Conservation (phyloP, 2,888 invertebrate genomes). For the Abrostola triplasia region DNA sequence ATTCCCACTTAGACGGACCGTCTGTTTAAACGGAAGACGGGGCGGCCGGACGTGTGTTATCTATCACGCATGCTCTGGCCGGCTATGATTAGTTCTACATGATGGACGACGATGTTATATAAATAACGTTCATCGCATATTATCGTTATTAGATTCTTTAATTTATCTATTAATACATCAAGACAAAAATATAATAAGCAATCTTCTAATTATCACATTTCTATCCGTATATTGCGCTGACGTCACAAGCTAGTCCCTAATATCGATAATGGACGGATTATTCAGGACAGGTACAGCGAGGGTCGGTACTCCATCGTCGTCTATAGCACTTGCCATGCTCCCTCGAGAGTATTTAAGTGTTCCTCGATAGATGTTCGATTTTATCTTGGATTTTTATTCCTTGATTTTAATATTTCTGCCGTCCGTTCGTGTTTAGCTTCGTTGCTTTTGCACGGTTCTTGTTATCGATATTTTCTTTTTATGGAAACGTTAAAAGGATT, state of each 20-base stretch:
- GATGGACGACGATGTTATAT: too few species aligned
- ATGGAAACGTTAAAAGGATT: too few species aligned
- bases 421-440: background rate
- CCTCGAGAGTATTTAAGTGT: slow-evolving; percentile 17
- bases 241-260: slow-evolving; percentile 5
- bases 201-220: background rate
- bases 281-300: slow-evolving; percentile 28
- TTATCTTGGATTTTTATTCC: slow-evolving; percentile 1
- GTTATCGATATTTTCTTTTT: too few species aligned
- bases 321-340: slow-evolving; percentile 23
- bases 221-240: slow-evolving; percentile 11
- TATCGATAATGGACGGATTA: slow-evolving; percentile 35
- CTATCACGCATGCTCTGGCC: too few species aligned
- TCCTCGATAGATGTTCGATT: background rate
- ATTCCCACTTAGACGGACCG: too few species aligned
- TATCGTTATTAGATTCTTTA: too few species aligned
- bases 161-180: too few species aligned
- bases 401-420: background rate
- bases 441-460: background rate
- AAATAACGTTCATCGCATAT: too few species aligned
- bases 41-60: too few species aligned
- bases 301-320: slow-evolving; percentile 7
- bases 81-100: too few species aligned
- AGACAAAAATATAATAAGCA: background rate
- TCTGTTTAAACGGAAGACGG: too few species aligned